These are phyloP conservation scores for Podocnemis expansa DNA, from an alignment of 2,113 vertebrate genomes.

Conservation along the genomic window DNA sequence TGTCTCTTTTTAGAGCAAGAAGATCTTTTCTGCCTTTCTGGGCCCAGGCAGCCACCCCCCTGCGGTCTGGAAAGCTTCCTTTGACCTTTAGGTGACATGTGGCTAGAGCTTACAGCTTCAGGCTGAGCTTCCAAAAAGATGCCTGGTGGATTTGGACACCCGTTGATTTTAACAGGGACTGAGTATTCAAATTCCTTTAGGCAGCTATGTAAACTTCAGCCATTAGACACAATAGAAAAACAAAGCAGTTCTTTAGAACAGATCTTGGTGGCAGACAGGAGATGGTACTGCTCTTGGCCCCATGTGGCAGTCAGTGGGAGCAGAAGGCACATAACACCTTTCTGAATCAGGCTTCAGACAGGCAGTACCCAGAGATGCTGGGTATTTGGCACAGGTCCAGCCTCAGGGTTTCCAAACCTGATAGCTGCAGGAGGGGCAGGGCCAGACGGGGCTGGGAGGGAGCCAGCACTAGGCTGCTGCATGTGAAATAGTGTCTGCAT, in stretches of 20 bases:
- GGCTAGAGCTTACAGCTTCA: not conserved
- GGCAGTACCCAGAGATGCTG: not conserved
- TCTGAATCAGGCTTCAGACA: not conserved
- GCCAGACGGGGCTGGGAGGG: not conserved
- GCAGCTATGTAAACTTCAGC: not conserved
- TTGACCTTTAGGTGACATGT: rapidly evolving
- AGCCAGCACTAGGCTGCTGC: not conserved
- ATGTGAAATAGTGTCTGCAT: not conserved
- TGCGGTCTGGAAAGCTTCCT: conserved; percentile 26
- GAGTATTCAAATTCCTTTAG: not conserved
- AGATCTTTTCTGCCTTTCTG: conserved; percentile 26
- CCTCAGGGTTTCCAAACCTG: not conserved
- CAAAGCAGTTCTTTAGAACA: not conserved
- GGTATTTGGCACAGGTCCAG: too few species aligned
- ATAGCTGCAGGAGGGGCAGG: not conserved
- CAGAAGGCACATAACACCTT: not conserved
- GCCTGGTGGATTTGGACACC: not conserved
- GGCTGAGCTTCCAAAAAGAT: not conserved
- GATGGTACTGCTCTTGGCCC: not conserved
- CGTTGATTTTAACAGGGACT: not conserved
- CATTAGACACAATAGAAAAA: not conserved
- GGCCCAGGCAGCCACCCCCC: rapidly evolving
- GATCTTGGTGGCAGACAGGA: not conserved
- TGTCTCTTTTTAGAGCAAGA: conserved; percentile 60
- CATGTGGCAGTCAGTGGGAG: not conserved